Percentiles rank a stretch among this genome's conserved stretches.
phyloP scores from a whole-genome alignment of 2,888 invertebrate species.

The Hydraecia micacea region DNA sequence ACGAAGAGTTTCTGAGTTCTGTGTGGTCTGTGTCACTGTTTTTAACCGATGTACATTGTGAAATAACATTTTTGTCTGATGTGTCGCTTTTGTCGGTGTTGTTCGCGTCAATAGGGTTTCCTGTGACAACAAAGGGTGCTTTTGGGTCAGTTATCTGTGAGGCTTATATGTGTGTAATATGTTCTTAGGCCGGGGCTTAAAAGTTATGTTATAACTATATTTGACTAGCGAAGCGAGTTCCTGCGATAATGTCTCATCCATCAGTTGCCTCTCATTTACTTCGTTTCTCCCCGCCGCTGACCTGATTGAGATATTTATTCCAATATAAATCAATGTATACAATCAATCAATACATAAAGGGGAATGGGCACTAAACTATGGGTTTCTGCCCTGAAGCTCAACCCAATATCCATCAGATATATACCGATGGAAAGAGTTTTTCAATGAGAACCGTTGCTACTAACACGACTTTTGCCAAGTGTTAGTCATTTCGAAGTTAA shows the following conservation, averaged over 20 bases:
- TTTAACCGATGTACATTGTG: constrained; percentile 23
- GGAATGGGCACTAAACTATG: not conserved
- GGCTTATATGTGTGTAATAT: not conserved
- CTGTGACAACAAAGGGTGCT: not conserved
- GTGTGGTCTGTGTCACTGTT: constrained; percentile 32
- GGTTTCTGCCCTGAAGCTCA: not conserved
- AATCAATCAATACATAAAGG: not conserved
- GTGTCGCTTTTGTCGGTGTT: constrained; percentile 45
- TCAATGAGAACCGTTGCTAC: not conserved
- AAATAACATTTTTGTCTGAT: constrained; percentile 40
- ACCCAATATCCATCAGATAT: not conserved
- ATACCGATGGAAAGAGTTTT: not conserved
- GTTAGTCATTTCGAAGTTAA: not conserved
- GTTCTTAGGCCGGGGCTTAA: not conserved
- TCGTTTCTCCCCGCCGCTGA: not conserved
- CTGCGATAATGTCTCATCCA: not conserved
- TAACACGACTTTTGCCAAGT: not conserved
- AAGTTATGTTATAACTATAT: not conserved
- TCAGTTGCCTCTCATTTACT: not conserved
- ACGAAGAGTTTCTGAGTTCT: constrained; percentile 11
- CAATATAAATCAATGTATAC: not conserved
- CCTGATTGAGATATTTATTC: not conserved
- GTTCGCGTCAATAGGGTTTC: not conserved
- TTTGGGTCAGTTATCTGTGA: not conserved
- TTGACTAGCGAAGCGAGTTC: not conserved